phyloP scores from a whole-genome alignment of 2,888 invertebrate genomes.

The Morinoia aosen region DNA sequence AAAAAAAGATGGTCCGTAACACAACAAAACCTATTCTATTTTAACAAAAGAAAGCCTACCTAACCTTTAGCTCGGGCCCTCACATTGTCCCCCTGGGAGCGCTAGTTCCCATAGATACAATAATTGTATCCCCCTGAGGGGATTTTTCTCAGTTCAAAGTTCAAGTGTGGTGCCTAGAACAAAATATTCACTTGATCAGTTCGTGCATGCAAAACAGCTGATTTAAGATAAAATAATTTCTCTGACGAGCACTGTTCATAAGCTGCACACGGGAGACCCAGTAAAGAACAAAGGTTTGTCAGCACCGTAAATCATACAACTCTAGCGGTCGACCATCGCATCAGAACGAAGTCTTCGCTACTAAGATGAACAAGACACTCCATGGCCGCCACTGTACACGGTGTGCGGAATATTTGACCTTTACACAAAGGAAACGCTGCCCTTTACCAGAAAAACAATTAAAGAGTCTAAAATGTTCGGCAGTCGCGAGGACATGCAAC shows the following conservation, averaged over 20 bases:
- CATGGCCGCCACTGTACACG: neutral
- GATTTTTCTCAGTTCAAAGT: neutral
- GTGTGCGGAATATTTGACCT: neutral
- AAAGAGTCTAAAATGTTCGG: neutral
- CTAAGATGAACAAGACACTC: neutral
- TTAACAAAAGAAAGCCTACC: too few species aligned
- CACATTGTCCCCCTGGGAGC: too few species aligned
- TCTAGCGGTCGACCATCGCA: neutral
- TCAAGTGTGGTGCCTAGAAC: neutral
- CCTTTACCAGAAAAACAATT: neutral
- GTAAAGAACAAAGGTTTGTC: neutral
- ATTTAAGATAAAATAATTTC: neutral
- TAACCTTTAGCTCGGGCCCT: too few species aligned
- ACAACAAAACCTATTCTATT: too few species aligned
- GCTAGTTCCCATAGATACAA: too few species aligned
- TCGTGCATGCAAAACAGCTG: neutral
- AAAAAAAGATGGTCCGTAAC: too few species aligned
- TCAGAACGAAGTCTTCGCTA: neutral
- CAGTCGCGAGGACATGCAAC: neutral
- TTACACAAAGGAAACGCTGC: neutral
- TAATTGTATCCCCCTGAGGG: too few species aligned
- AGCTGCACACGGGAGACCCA: neutral
- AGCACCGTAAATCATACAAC: neutral
- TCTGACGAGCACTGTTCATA: neutral
- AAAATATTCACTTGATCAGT: neutral